Evolutionary conservation across 2,797 vertebrate genomes (phyloP).

Genomic region (Rhadinocentrus ornatus): DNA sequence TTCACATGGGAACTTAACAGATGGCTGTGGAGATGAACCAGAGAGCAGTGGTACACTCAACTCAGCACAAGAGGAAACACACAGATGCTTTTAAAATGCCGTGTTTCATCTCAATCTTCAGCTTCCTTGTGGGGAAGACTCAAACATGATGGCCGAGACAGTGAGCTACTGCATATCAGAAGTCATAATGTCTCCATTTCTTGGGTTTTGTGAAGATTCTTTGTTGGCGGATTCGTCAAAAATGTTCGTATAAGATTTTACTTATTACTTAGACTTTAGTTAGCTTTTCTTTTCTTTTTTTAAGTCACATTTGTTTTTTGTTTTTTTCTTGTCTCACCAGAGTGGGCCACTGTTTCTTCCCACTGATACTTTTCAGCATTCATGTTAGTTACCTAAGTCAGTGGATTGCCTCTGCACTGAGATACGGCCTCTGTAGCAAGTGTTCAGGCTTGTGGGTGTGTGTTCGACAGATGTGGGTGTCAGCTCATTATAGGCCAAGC

Average conservation of each 20-base stretch:
- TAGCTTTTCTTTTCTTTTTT: neutral
- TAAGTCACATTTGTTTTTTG: neutral
- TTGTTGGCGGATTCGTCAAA: neutral
- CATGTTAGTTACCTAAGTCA: constrained; percentile 21
- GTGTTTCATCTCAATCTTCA: neutral
- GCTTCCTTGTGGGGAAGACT: neutral
- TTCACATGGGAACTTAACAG: constrained; percentile 57
- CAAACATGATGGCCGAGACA: neutral
- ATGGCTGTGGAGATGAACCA: constrained; percentile 6
- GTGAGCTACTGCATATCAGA: neutral
- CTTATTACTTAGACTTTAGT: neutral
- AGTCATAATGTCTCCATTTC: neutral
- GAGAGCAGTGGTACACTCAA: neutral
- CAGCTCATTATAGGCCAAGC: constrained; percentile 62
- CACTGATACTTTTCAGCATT: constrained; percentile 10
- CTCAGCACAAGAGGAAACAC: constrained; percentile 23
- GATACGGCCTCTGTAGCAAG: constrained; percentile 24
- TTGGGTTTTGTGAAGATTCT: neutral
- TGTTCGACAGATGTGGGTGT: constrained; percentile 50
- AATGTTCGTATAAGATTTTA: neutral
- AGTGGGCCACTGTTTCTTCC: constrained; percentile 4
- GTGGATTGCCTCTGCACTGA: constrained; percentile 30
- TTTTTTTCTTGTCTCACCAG: neutral
- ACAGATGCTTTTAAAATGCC: constrained; percentile 39
- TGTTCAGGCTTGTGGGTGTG: constrained; percentile 50